Evolutionary conservation across 2,888 invertebrate genomes (phyloP).

Genomic region (Eupithecia centaureata): DNA sequence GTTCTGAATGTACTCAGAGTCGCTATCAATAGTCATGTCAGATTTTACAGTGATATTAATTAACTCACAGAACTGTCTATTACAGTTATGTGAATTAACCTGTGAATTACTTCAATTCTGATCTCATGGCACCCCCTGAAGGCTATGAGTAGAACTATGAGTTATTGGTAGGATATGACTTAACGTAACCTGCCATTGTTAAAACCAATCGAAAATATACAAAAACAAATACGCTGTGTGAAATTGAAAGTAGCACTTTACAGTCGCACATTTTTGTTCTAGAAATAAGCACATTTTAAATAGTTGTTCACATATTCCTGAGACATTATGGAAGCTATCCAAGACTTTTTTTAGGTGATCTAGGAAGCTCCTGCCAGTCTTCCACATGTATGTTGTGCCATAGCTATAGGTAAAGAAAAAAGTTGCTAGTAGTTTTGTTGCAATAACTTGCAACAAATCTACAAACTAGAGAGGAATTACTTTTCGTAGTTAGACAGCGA

Average conservation of each 20-base stretch:
- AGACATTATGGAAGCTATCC: constrained; percentile 2
- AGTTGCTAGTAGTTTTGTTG: too few relatives aligned
- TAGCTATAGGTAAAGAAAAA: too few relatives aligned
- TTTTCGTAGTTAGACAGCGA: too few relatives aligned
- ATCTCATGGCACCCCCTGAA: neutral
- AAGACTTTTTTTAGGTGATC: neutral
- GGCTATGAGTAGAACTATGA: neutral
- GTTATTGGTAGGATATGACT: neutral
- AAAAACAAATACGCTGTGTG: neutral
- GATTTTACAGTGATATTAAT: neutral
- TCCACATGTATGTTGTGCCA: too few relatives aligned
- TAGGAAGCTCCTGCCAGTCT: neutral
- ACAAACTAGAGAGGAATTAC: too few relatives aligned
- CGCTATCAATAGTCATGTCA: neutral
- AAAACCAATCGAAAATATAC: too few relatives aligned
- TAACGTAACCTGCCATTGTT: too few relatives aligned
- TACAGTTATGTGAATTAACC: neutral
- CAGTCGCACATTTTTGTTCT: neutral
- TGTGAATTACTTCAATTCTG: neutral
- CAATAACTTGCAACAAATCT: too few relatives aligned
- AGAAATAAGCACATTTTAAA: neutral
- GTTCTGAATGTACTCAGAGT: too few relatives aligned
- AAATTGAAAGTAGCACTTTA: neutral
- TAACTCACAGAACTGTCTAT: neutral
- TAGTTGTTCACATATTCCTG: constrained; percentile 1